A percentile compares a stretch with the other conserved stretches of the same genome.
Conservation (phyloP, 2,797 vertebrate genomes). For the Austrolebias charrua region DNA sequence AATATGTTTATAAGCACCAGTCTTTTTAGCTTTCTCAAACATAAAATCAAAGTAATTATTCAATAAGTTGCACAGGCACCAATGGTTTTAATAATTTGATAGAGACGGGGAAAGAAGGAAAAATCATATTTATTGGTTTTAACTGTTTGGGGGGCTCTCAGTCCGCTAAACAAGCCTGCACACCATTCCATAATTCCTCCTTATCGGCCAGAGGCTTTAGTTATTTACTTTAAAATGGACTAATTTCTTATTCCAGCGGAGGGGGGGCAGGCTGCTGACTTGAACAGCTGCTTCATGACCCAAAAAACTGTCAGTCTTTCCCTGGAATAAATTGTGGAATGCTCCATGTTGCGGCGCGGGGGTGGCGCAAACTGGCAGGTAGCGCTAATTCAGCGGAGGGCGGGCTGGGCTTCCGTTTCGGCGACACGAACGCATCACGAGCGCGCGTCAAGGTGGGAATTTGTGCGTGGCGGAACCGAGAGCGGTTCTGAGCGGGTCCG, state of each 20-base stretch:
- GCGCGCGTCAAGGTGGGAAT: rapidly evolving
- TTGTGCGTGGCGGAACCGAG: background rate
- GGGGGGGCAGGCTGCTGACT: slow-evolving; percentile 81
- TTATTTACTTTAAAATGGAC: slow-evolving; percentile 87
- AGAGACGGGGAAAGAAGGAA: slow-evolving; percentile 29
- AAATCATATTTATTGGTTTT: slow-evolving; percentile 75
- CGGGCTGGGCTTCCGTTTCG: rapidly evolving
- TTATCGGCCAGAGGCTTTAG: slow-evolving; percentile 81
- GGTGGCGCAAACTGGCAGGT: slow-evolving; percentile 7
- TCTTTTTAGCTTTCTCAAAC: slow-evolving; percentile 6
- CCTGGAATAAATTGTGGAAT: slow-evolving; percentile 90
- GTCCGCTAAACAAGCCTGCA: slow-evolving; percentile 73
- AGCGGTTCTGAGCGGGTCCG: background rate
- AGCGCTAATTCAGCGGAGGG: background rate
- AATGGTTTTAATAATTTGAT: slow-evolving; percentile 73
- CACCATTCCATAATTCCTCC: slow-evolving; percentile 80
- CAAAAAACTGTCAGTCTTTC: slow-evolving; percentile 94
- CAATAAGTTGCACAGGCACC: slow-evolving; percentile 49
- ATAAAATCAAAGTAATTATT: slow-evolving; percentile 25
- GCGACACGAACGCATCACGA: rapidly evolving
- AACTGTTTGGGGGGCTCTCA: slow-evolving; percentile 72
- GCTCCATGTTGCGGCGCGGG: slow-evolving; percentile 70
- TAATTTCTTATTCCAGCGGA: slow-evolving; percentile 88
- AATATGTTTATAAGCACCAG: slow-evolving; percentile 17
- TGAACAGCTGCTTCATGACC: slow-evolving; percentile 91